phyloP scores from a whole-genome alignment of 2,113 vertebrate species.

The Clarias gariepinus region DNA sequence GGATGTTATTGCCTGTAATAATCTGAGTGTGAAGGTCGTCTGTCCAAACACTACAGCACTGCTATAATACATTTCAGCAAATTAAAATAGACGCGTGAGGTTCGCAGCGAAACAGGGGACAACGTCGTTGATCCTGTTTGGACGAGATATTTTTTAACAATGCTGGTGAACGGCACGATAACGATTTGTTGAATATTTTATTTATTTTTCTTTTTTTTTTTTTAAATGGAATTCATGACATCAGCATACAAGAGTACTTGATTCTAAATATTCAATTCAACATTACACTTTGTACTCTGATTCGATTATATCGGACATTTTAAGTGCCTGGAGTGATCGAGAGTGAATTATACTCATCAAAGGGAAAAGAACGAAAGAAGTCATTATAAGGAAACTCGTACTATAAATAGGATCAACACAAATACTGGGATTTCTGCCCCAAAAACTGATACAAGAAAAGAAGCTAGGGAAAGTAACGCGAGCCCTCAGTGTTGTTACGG shows the following conservation, averaged over 20 bases:
- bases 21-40: conserved; percentile 64
- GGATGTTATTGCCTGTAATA: conserved; percentile 75
- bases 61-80: conserved; percentile 53
- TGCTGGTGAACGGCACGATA: conserved; percentile 20
- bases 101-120: conserved; percentile 44
- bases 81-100: conserved; percentile 49
- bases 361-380: not conserved
- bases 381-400: not conserved
- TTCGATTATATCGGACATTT: not conserved
- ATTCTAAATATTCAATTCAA: conserved; percentile 8
- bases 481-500: not conserved
- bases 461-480: not conserved
- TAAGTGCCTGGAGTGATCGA: not conserved
- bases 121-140: not conserved
- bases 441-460: not conserved
- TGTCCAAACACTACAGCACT: conserved; percentile 63
- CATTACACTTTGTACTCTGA: not conserved
- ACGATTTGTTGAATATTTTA: not conserved
- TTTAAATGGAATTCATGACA: conserved; percentile 4
- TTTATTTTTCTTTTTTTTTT: not conserved
- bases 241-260: conserved; percentile 2
- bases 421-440: not conserved
- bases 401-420: conserved; percentile 14
- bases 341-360: not conserved
- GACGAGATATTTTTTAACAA: not conserved